Base-by-base conservation (phyloP, 92 coral and sea anemone genomes). In the Montipora capitata region DNA sequence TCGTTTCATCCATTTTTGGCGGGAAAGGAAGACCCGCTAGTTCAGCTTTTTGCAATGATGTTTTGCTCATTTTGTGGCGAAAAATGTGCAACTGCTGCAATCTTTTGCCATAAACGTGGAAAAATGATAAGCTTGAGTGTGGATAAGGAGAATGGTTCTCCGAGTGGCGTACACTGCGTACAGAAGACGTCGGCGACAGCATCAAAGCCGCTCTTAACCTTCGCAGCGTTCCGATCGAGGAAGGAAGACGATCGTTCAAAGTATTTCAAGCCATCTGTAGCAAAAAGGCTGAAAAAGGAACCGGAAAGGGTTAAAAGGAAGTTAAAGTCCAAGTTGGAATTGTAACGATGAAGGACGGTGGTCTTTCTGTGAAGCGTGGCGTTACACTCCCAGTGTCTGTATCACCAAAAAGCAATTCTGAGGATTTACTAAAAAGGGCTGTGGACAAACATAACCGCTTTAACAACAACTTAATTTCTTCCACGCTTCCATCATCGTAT, bases 61-160 rank as follows among this genome's bases (percentile, higher is more conserved):
- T 87, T 81, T 72, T 88, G 87, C 77, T 88, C 92, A 8, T 54
- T 27, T 45, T 88, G 88, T 81, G 87, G 92, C 61, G 73, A 56
- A 64, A 41, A 68, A 51, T 80, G 86, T 81, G 76, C 12, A 18
- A 4, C 83, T 64, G 81, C 27, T 52, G 78, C 82, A 72, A 15
- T 44, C 15, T 64, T 64, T 80, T 64, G 85, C 59, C 77, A 80
- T 70, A 45, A 81, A 66, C 81, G 81, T 80, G 87, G 91, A 45
- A 78, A 74, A 6, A 87, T 16, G 75, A 79, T 79, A 54, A 66
- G 77, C 64, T 17, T 69, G 43, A 80, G 87, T 70, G 52, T 8
- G 40, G 74, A 12, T 58, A 61, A 54, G 20, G 72, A 73, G 56
- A 13, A 54, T 57, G 72, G 59, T 62, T 18, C 72, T 57, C 39